Conservation (phyloP, 2,888 invertebrate genomes). For the Trissolcus brochymenae region DNA sequence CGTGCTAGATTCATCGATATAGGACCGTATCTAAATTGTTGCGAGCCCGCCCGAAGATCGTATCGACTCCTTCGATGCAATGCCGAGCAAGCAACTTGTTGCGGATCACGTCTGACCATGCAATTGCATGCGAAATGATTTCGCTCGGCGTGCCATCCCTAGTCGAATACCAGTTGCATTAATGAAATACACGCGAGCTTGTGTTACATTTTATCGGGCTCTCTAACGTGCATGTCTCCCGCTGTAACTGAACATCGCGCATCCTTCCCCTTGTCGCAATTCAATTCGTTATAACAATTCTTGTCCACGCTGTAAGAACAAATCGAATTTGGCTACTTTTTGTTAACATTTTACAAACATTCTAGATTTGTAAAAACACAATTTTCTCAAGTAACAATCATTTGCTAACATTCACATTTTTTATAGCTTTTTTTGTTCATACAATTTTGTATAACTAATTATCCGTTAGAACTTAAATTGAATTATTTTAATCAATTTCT, state of each 20-base stretch:
- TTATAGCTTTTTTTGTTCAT: too few species aligned
- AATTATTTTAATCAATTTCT: too few species aligned
- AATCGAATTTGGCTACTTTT: too few species aligned
- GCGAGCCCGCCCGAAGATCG: constrained; percentile 29
- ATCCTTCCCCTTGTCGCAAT: too few species aligned
- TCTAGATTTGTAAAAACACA: too few species aligned
- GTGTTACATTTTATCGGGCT: constrained; percentile 23
- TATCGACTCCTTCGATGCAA: constrained; percentile 38
- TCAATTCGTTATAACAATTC: too few species aligned
- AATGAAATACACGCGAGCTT: constrained; percentile 38
- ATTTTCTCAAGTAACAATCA: too few species aligned
- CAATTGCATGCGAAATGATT: constrained; percentile 53
- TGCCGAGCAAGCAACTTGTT: constrained; percentile 45
- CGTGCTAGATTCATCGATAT: constrained; percentile 29
- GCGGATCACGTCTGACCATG: constrained; percentile 50
- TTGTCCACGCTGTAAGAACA: too few species aligned
- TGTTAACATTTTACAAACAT: too few species aligned
- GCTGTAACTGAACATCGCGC: constrained; percentile 6
- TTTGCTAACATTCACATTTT: too few species aligned
- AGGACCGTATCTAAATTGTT: constrained; percentile 34
- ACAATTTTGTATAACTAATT: too few species aligned
- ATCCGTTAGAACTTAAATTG: too few species aligned
- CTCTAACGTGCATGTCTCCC: constrained; percentile 3
- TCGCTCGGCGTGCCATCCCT: constrained; percentile 31
- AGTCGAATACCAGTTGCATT: constrained; percentile 51